Conservation (phyloP, 2,113 vertebrate genomes). For the Stegastes partitus region DNA sequence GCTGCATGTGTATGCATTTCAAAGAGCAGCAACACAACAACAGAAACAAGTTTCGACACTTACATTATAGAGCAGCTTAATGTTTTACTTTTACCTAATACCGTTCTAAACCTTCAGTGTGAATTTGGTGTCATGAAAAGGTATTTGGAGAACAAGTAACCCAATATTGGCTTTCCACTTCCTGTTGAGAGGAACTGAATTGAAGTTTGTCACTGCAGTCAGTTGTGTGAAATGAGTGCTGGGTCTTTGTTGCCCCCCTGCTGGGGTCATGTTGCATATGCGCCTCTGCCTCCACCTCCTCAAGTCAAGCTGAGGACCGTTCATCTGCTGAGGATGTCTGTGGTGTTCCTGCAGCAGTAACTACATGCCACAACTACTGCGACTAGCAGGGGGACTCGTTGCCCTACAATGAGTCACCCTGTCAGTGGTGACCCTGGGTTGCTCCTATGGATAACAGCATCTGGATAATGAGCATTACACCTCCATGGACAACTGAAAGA, state of each 20-base stretch:
- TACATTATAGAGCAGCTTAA: not conserved
- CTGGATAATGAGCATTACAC: constrained; percentile 36
- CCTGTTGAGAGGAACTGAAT: constrained; percentile 22
- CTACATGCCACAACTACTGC: not conserved
- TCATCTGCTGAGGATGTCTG: not conserved
- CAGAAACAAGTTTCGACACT: not conserved
- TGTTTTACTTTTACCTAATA: not conserved
- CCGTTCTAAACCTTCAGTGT: not conserved
- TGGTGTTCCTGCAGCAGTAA: not conserved
- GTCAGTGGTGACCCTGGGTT: constrained; percentile 13
- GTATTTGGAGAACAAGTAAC: not conserved
- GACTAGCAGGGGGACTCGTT: not conserved
- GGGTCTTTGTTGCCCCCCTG: not conserved
- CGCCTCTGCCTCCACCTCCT: constrained; percentile 10
- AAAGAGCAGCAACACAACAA: not conserved
- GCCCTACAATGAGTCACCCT: constrained; percentile 17
- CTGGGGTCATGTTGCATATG: constrained; percentile 5
- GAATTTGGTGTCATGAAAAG: not conserved
- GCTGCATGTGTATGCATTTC: constrained; percentile 26
- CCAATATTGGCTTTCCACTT: constrained; percentile 21
- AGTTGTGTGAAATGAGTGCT: constrained; percentile 11
- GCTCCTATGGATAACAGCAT: constrained; percentile 8
- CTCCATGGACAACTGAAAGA: constrained; percentile 15
- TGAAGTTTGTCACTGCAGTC: constrained; percentile 29
- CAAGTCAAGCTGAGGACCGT: constrained; percentile 5